A percentile compares a stretch with the other conserved stretches of the same genome.
phyloP scores from a whole-genome alignment of 2,888 invertebrate genomes.

The Zaprionus bogoriensis region DNA sequence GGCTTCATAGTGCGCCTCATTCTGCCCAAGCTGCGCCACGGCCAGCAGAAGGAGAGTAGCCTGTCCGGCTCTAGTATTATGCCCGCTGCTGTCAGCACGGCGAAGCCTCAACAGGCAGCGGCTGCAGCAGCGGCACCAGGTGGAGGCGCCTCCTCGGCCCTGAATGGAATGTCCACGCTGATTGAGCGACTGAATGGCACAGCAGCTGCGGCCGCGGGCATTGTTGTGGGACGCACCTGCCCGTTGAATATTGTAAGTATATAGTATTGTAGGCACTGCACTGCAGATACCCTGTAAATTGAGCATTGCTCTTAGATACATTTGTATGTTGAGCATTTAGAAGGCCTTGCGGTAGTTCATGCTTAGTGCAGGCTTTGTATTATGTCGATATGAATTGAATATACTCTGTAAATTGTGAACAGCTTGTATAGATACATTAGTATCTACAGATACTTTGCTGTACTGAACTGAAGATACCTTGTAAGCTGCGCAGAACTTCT shows the following conservation, averaged over 20 bases:
- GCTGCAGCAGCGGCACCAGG: slow-evolving; percentile 18
- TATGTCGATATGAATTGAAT: too few relatives aligned
- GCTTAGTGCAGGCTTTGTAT: too few relatives aligned
- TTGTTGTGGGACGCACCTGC: slow-evolving; percentile 72
- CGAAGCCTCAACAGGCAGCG: slow-evolving; percentile 31
- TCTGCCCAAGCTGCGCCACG: slow-evolving; percentile 76
- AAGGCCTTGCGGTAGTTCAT: too few relatives aligned
- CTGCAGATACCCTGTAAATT: background rate
- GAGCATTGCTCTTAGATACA: too few relatives aligned
- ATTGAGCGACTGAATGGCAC: slow-evolving; percentile 58
- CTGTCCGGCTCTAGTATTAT: slow-evolving; percentile 34
- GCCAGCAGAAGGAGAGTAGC: slow-evolving; percentile 31
- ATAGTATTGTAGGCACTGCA: too few relatives aligned
- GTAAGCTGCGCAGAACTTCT: too few relatives aligned
- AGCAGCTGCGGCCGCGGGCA: slow-evolving; percentile 13
- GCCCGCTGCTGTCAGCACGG: slow-evolving; percentile 31
- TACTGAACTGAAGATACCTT: too few relatives aligned
- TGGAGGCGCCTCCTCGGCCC: slow-evolving; percentile 16
- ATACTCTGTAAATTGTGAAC: too few relatives aligned
- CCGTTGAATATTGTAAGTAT: slow-evolving; percentile 82
- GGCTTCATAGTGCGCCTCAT: slow-evolving; percentile 82
- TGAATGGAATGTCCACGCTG: slow-evolving; percentile 53
- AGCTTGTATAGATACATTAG: too few relatives aligned
- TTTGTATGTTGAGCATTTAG: too few relatives aligned
- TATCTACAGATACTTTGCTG: too few relatives aligned